Percentiles rank a stretch among this genome's conserved stretches.
Evolutionary conservation across 2,797 vertebrate species (phyloP).

Genomic region (Silurus aristotelis): DNA sequence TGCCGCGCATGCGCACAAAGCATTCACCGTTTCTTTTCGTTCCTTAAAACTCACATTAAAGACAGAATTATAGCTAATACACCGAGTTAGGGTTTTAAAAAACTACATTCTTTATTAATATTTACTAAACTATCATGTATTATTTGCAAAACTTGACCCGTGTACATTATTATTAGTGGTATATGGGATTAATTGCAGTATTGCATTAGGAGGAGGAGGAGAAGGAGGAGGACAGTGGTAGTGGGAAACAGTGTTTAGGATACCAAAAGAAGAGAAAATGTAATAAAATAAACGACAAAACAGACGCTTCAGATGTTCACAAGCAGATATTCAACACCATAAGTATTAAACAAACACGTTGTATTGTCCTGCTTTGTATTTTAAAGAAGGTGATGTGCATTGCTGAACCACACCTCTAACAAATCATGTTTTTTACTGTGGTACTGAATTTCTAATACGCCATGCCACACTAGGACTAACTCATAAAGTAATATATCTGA

Average conservation of each 20-base stretch:
- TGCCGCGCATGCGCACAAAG: slow-evolving; percentile 48
- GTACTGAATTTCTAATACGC: neutral
- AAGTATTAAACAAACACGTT: neutral
- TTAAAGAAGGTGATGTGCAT: neutral
- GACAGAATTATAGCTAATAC: neutral
- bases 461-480: neutral
- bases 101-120: neutral
- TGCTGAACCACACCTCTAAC: neutral
- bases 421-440: neutral
- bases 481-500: neutral
- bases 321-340: neutral
- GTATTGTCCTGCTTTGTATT: neutral
- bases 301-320: neutral
- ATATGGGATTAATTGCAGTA: neutral
- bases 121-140: neutral
- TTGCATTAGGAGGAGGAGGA: neutral
- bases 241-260: neutral
- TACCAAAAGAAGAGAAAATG: neutral
- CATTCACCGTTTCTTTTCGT: neutral
- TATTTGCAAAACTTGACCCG: neutral
- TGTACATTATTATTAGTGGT: neutral
- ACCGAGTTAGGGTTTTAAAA: neutral
- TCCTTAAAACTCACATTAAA: neutral
- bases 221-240: neutral
- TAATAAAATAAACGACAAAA: neutral